Percentiles rank a stretch among this genome's conserved stretches.
These are phyloP conservation scores for Phenacoccus solenopsis DNA, from an alignment of 1,140 invertebrate genomes.

Conservation along the genomic window DNA sequence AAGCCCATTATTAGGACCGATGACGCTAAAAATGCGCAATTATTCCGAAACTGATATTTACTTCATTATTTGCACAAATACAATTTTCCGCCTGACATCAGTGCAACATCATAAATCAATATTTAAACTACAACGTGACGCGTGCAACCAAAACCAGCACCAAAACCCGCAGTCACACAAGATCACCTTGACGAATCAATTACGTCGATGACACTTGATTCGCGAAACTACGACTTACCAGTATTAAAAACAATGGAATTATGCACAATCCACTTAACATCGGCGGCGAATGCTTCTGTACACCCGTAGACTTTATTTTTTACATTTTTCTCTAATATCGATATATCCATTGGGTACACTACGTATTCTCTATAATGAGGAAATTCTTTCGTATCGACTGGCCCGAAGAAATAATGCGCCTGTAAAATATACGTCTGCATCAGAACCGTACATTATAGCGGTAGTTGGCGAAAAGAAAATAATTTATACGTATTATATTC, in stretches of 20 bases:
- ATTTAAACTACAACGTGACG: too few relatives aligned
- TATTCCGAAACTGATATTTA: too few relatives aligned
- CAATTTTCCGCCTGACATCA: too few relatives aligned
- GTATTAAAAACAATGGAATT: conserved; percentile 47
- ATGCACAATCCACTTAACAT: conserved; percentile 45
- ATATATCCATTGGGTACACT: conserved; percentile 41
- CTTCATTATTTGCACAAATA: too few relatives aligned
- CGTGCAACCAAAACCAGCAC: too few relatives aligned
- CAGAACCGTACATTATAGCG: too few relatives aligned
- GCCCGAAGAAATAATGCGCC: conserved; percentile 23
- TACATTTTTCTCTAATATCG: conserved; percentile 41
- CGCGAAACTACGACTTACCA: conserved; percentile 34
- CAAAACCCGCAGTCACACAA: neutral
- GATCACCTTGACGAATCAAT: neutral
- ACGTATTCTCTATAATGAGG: conserved; percentile 39
- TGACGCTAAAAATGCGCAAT: too few relatives aligned
- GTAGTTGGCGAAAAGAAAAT: too few relatives aligned
- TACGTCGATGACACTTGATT: too few relatives aligned
- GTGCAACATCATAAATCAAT: too few relatives aligned
- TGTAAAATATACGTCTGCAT: neutral
- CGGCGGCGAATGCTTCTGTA: conserved; percentile 43
- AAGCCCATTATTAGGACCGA: too few relatives aligned
- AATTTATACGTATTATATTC: too few relatives aligned
- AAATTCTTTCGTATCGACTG: conserved; percentile 36
- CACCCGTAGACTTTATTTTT: conserved; percentile 40